phyloP scores from a whole-genome alignment of 2,888 invertebrate genomes.

The Drosophila infuscata region DNA sequence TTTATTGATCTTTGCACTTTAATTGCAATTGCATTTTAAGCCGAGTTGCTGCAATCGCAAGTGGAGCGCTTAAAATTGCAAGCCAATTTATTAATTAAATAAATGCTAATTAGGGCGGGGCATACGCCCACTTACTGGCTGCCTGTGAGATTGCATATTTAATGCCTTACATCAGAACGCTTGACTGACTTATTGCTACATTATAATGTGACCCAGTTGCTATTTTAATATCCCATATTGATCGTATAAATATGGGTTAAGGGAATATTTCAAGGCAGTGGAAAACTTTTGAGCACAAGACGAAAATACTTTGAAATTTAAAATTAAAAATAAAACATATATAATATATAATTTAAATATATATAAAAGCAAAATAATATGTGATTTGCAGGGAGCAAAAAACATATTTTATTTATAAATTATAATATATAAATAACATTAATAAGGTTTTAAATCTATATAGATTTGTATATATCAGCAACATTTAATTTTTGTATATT shows the following conservation, averaged over 20 bases:
- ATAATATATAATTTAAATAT: no score
- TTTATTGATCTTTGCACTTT: conserved; percentile 70
- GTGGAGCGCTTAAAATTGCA: conserved; percentile 5
- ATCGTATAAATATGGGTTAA: not conserved
- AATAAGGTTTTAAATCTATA: no score
- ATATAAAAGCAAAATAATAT: not conserved
- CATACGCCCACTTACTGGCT: conserved; percentile 15
- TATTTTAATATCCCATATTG: conserved; percentile 8
- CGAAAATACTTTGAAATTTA: not conserved
- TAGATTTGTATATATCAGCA: not conserved
- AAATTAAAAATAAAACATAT: not conserved
- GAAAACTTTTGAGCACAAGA: not conserved
- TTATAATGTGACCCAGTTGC: not conserved
- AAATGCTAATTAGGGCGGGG: conserved; percentile 57
- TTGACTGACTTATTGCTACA: conserved; percentile 55
- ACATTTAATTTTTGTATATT: not conserved
- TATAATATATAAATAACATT: not conserved
- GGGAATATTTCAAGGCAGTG: not conserved
- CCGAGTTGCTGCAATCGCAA: conserved; percentile 26
- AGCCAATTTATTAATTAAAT: conserved; percentile 65
- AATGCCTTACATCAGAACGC: conserved; percentile 36
- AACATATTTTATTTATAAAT: not conserved
- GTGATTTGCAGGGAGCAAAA: no score
- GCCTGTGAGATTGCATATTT: conserved; percentile 41
- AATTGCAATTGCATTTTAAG: conserved; percentile 62